Evolutionary conservation across 2,888 invertebrate species (phyloP).

Genomic region (Lasioglossum morio): DNA sequence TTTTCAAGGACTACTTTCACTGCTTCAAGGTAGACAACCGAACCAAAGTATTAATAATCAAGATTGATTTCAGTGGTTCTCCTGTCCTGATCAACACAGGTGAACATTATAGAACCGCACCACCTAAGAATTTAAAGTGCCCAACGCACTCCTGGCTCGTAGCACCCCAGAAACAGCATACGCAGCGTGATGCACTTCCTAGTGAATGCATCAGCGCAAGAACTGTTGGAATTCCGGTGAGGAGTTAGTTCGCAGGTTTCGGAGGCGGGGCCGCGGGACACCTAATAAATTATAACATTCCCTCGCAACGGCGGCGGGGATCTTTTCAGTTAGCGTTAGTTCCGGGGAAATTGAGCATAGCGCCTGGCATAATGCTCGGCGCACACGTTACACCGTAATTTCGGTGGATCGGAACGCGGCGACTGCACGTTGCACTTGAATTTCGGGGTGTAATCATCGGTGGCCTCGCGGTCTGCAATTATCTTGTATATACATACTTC

Average conservation of each 20-base stretch:
- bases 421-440: background rate
- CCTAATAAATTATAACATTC: conserved; percentile 4
- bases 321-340: conserved; percentile 7
- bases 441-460: background rate
- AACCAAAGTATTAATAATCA: background rate
- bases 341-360: background rate
- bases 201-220: conserved; percentile 1
- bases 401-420: background rate
- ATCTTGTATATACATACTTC: conserved; percentile 9
- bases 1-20: too few relatives aligned
- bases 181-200: background rate
- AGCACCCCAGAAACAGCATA: background rate
- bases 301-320: background rate
- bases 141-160: background rate
- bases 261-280: conserved; percentile 3
- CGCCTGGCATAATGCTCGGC: background rate
- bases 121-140: background rate
- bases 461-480: background rate
- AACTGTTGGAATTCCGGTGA: background rate
- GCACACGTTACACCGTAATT: background rate
- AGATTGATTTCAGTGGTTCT: background rate
- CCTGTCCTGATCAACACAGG: background rate
- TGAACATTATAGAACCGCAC: background rate
- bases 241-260: background rate
- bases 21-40: background rate